A percentile compares a stretch with the other conserved stretches of the same genome.
Conservation (phyloP, 2,888 invertebrate species). For the Drosophila melanosoma region DNA sequence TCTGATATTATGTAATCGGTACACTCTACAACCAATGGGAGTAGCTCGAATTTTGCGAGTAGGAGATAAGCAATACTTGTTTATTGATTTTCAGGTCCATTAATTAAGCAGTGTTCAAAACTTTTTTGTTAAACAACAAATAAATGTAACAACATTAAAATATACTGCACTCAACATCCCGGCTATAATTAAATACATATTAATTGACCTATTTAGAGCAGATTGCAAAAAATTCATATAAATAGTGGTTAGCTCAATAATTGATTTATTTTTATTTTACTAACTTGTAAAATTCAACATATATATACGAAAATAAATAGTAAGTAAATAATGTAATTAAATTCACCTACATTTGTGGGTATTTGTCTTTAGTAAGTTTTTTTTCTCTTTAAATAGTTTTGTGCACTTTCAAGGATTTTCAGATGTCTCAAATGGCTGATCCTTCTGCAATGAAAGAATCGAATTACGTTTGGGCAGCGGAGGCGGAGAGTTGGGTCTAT, state of each 20-base stretch:
- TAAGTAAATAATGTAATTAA: neutral
- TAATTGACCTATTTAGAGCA: neutral
- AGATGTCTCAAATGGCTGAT: constrained; percentile 3
- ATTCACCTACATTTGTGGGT: neutral
- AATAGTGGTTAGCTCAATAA: neutral
- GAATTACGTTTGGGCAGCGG: constrained; percentile 83
- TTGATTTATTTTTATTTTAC: neutral
- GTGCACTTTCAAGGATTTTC: neutral
- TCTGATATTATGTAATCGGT: neutral
- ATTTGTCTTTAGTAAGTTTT: neutral
- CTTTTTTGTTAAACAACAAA: neutral
- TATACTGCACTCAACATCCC: neutral
- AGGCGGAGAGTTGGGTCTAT: constrained; percentile 75
- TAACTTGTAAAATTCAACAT: neutral
- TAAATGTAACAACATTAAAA: neutral
- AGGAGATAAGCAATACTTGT: constrained; percentile 29
- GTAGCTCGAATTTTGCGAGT: constrained; percentile 5
- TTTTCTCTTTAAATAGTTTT: neutral
- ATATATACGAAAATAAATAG: neutral
- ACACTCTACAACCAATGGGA: neutral
- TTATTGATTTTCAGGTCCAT: constrained; percentile 34
- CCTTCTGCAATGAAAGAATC: constrained; percentile 22
- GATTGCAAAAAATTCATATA: neutral
- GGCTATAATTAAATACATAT: neutral
- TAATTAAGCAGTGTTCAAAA: constrained; percentile 8